phyloP scores from a whole-genome alignment of 2,113 vertebrate genomes.

The Diphyllodes magnificus region DNA sequence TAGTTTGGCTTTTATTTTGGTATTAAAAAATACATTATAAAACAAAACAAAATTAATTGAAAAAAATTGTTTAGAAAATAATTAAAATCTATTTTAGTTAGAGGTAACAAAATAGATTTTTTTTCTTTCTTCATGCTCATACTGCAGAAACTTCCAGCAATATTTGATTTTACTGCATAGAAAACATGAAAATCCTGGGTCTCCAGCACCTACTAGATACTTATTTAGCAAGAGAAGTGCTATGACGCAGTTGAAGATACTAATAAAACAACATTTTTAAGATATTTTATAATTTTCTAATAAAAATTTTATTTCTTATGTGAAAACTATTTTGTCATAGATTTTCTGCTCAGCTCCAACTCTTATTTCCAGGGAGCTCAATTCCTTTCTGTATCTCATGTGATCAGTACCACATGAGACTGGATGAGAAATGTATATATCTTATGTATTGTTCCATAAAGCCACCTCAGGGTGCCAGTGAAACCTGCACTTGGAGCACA shows the following conservation, averaged over 20 bases:
- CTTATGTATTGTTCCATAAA: not conserved
- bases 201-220: not conserved
- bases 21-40: not conserved
- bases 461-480: not conserved
- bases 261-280: not conserved
- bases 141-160: not conserved
- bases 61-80: not conserved
- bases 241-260: not conserved
- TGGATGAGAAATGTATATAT: not conserved
- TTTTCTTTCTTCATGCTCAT: not conserved
- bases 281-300: not conserved
- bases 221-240: not conserved
- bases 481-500: not conserved
- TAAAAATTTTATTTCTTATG: not conserved
- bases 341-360: not conserved
- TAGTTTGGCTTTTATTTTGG: not conserved
- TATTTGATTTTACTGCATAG: not conserved
- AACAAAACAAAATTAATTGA: not conserved
- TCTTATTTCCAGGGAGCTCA: not conserved
- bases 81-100: not conserved
- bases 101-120: not conserved
- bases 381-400: not conserved
- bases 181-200: not conserved
- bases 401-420: not conserved
- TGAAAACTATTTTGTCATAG: not conserved